A percentile compares a stretch with the other conserved stretches of the same genome.
These are phyloP conservation scores for Danio albolineatus DNA, from an alignment of 2,797 vertebrate genomes.

Conservation along the genomic window DNA sequence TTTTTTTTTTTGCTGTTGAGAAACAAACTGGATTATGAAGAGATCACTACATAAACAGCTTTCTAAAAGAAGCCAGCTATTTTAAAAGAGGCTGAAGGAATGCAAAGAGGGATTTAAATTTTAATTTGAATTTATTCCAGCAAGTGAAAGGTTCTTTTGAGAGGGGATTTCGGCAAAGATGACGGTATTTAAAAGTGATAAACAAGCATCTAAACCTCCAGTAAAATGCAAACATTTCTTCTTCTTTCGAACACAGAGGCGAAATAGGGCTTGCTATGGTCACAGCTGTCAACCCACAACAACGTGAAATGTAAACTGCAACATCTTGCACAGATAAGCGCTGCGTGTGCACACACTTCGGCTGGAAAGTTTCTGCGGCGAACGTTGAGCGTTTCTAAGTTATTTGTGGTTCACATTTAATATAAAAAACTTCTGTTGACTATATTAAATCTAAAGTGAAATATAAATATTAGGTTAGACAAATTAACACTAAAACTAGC, in stretches of 20 bases:
- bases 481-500: too few species aligned
- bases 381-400: not conserved
- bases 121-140: constrained; percentile 92
- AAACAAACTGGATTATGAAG: constrained; percentile 92
- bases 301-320: constrained; percentile 81
- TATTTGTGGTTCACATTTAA: not conserved
- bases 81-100: constrained; percentile 90
- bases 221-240: constrained; percentile 76
- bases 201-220: constrained; percentile 89
- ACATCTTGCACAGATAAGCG: constrained; percentile 19
- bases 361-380: constrained; percentile 1
- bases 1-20: constrained; percentile 83
- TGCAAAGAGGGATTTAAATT: constrained; percentile 92
- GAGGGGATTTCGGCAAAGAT: constrained; percentile 89
- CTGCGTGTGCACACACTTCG: not conserved
- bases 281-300: constrained; percentile 82
- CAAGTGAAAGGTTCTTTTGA: constrained; percentile 91
- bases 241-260: constrained; percentile 81
- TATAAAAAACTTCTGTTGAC: not conserved
- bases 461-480: not conserved
- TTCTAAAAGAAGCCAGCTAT: constrained; percentile 91
- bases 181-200: constrained; percentile 91
- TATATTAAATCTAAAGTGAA: not conserved
- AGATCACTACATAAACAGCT: constrained; percentile 92
- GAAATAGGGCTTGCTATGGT: constrained; percentile 79